These are phyloP conservation scores for Antennarius maculatus DNA, from an alignment of 2,797 vertebrate genomes.

Conservation along the genomic window DNA sequence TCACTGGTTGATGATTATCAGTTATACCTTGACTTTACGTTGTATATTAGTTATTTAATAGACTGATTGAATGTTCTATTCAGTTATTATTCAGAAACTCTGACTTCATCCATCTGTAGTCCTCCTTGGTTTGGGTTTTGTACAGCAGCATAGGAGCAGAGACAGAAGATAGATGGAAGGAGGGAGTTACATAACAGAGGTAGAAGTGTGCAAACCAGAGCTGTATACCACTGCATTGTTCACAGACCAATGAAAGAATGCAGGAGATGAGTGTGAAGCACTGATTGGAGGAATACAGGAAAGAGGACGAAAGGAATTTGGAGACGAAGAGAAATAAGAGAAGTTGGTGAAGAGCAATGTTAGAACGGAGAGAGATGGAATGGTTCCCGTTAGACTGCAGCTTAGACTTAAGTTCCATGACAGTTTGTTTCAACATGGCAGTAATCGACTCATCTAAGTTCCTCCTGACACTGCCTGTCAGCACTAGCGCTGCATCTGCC, in stretches of 20 bases:
- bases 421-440: no score
- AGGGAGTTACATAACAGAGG: constrained; percentile 20
- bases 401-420: neutral
- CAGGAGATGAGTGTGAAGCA: neutral
- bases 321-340: constrained; percentile 31
- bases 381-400: neutral
- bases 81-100: neutral
- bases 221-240: no score
- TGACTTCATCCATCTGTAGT: constrained; percentile 21
- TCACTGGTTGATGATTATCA: no score
- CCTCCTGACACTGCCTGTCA: constrained; percentile 13
- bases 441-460: no score
- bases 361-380: constrained; percentile 5
- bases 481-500: neutral
- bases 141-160: neutral
- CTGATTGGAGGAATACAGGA: neutral
- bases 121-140: constrained; percentile 1
- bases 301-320: constrained; percentile 28
- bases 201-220: constrained; percentile 18
- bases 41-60: no score
- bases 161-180: neutral
- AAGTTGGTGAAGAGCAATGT: constrained; percentile 8
- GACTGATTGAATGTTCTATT: no score
- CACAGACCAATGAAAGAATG: neutral
- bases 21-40: no score